phyloP scores from a whole-genome alignment of 2,113 vertebrate species.

The Halcyon senegalensis region DNA sequence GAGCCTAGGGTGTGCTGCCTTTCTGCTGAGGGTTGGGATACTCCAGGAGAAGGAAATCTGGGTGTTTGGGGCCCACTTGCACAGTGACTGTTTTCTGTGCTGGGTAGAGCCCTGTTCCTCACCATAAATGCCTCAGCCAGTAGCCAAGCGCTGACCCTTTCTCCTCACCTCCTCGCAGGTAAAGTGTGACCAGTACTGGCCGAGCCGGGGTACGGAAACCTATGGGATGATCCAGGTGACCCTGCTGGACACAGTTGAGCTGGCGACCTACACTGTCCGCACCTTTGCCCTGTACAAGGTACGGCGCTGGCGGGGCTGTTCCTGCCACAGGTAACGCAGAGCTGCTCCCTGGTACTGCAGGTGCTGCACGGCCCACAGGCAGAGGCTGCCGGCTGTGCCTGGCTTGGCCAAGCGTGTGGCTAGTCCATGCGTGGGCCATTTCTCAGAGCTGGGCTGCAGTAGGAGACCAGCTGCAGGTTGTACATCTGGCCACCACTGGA shows the following conservation, averaged over 20 bases:
- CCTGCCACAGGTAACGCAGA: not conserved
- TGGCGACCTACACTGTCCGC: constrained; percentile 91
- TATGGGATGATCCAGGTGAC: constrained; percentile 95
- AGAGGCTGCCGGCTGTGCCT: not conserved
- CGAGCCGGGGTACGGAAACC: constrained; percentile 89
- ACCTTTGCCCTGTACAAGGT: constrained; percentile 95
- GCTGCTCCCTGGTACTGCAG: rapidly evolving
- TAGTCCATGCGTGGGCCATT: not conserved
- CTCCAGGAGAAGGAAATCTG: not conserved
- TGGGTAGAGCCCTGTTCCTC: not conserved
- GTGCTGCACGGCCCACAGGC: not conserved
- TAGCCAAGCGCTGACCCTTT: not conserved
- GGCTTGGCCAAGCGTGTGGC: not conserved
- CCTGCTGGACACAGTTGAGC: constrained; percentile 89
- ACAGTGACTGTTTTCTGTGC: not conserved
- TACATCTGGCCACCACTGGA: not conserved
- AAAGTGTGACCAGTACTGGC: constrained; percentile 98
- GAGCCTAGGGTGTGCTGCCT: not conserved
- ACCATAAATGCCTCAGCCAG: not conserved
- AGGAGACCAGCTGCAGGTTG: not conserved
- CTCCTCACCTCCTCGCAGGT: constrained; percentile 74
- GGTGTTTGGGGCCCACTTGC: not conserved
- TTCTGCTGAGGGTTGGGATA: not conserved
- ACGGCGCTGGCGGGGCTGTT: not conserved
- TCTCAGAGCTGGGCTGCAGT: not conserved